Percentiles rank a stretch among this genome's conserved stretches.
Evolutionary conservation across 2,888 invertebrate genomes (phyloP).

Genomic region (Nemotelus nigrinus): DNA sequence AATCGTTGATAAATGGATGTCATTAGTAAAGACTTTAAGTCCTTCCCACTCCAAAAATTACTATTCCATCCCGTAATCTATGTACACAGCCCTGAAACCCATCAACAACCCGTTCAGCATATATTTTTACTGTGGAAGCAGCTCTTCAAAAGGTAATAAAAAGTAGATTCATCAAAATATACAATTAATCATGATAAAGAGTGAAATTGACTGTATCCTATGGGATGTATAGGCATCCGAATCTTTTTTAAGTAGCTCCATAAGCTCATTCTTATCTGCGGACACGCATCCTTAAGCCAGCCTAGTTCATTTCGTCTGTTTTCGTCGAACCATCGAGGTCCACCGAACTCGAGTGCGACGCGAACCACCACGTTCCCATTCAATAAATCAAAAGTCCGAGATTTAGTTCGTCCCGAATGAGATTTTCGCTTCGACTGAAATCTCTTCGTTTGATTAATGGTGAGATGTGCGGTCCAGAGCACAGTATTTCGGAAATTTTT

Average conservation of each 20-base stretch:
- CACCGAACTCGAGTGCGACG: not conserved
- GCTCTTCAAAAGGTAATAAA: slow-evolving; percentile 8
- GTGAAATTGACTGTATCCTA: slow-evolving; percentile 2
- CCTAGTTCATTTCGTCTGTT: not conserved
- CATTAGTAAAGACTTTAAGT: too few species aligned
- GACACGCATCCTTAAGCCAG: not conserved
- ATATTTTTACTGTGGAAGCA: not conserved
- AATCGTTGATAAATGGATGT: too few species aligned
- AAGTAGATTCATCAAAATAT: slow-evolving; percentile 7
- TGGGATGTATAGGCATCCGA: not conserved
- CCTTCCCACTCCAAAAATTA: too few species aligned
- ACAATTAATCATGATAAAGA: slow-evolving; percentile 36
- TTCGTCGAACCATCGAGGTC: not conserved
- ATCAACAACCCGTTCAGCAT: too few species aligned
- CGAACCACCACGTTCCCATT: slow-evolving; percentile 12
- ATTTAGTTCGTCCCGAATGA: slow-evolving; percentile 39
- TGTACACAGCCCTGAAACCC: too few species aligned
- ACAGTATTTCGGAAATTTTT: not conserved
- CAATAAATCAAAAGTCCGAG: slow-evolving; percentile 47
- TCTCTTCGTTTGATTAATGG: slow-evolving; percentile 47
- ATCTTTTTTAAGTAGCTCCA: not conserved
- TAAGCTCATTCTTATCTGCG: not conserved
- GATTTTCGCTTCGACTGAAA: slow-evolving; percentile 45
- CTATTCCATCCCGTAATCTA: too few species aligned
- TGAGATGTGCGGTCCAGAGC: slow-evolving; percentile 23